These are phyloP conservation scores for Torymus aiolomorphi DNA, from an alignment of 2,888 invertebrate genomes.

Conservation along the genomic window DNA sequence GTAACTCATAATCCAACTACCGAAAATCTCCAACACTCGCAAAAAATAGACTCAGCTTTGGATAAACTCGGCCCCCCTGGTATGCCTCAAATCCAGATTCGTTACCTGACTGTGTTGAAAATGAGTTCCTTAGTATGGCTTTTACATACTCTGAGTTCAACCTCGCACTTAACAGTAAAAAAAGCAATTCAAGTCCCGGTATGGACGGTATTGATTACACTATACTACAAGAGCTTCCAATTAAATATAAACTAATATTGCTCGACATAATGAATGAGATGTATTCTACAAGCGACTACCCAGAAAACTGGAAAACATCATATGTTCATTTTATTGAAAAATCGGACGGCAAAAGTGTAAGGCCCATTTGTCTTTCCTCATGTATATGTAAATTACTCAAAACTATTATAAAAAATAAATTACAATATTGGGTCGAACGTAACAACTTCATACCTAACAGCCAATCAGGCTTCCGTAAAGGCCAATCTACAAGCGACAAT, in stretches of 20 bases:
- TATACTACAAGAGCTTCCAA: not conserved
- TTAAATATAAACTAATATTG: constrained; percentile 14
- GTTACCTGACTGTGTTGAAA: not conserved
- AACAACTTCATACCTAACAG: no score
- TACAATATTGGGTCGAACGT: no score
- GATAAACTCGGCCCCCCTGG: constrained; percentile 8
- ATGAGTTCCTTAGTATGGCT: not conserved
- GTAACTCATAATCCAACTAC: not conserved
- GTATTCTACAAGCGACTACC: constrained; percentile 1
- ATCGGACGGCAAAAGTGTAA: not conserved
- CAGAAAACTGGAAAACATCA: no score
- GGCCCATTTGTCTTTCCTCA: constrained; percentile 13
- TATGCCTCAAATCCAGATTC: not conserved
- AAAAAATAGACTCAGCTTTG: not conserved
- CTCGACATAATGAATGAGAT: constrained; percentile 27
- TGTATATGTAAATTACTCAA: constrained; percentile 1
- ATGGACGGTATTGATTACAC: constrained; percentile 38
- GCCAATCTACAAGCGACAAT: no score
- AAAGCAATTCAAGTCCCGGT: constrained; percentile 6
- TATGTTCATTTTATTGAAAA: constrained; percentile 22
- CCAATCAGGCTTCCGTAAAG: no score
- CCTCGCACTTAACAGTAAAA: not conserved
- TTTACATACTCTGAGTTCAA: constrained; percentile 15
- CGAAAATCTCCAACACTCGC: not conserved
- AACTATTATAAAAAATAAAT: no score